Evolutionary conservation across 2,888 invertebrate species (phyloP), one percentile per base, ranked within the genome.

Genomic region (Ormyrus nitidulus): DNA sequence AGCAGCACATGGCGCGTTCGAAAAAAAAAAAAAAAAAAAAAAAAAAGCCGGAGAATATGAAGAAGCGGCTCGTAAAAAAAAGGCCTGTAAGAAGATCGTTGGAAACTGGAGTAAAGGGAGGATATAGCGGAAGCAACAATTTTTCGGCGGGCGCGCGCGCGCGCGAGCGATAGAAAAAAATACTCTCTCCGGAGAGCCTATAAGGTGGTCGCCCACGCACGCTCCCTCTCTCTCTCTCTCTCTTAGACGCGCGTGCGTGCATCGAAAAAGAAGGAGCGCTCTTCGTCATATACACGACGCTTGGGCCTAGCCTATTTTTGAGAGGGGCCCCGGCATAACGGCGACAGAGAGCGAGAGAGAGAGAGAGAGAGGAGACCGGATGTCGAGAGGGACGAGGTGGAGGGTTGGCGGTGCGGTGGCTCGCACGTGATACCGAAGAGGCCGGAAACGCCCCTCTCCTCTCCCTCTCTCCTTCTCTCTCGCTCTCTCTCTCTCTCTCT

Each of bases 361-460:
- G 69, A 46, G 79, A 81, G 82, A 76, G 80, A 66, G 81, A 73
- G 83, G 83, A 81, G 83, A 84, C 85, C 85, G 86, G 85, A 85
- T 85, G 85, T 82, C 83, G 83, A 82, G 84, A 87, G 86, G 86
- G 84, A 83, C 85, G 86, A 86, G 83, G 83, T 83, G 84, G 86
- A 86, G 86, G 87, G 86, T 86, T 86, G 86, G 83, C 85, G 85
- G 87, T 87, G 88, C 88, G 87, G 87, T 88, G 87, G 88, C 89
- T 89, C 89, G 90, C 90, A 90, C 90, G 90, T 90, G 90, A 90
- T 90, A 89, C 89, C 87, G 87, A 89, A 89, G 87, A 87, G 89
- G 89, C 89, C 90, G 90, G 90, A 90, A 89, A 87, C 83, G 85
- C 86, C 87, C 84, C 85, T 86, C 89, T 87, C 85, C 85, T 72